Percentiles rank a stretch among this genome's conserved stretches.
These are phyloP conservation scores for Melanotaenia pygmaea DNA, from an alignment of 2,797 vertebrate genomes.

Conservation along the genomic window DNA sequence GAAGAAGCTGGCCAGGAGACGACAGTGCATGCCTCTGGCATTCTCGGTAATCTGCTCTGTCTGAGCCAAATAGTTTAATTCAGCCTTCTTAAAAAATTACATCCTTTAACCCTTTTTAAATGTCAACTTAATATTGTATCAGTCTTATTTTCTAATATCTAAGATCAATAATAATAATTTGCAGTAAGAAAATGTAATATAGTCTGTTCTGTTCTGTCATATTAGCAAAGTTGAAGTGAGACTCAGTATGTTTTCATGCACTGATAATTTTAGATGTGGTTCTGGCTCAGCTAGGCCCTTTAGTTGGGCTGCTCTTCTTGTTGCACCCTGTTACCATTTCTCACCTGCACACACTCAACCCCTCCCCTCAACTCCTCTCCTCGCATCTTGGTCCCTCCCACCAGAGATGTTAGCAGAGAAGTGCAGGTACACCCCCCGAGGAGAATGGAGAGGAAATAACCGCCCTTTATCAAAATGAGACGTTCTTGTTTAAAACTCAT, in stretches of 20 bases:
- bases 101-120: constrained; percentile 14
- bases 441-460: too few relatives aligned
- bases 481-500: too few relatives aligned
- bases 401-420: too few relatives aligned
- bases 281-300: too few relatives aligned
- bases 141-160: background rate
- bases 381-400: too few relatives aligned
- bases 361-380: too few relatives aligned
- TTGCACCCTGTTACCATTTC: too few relatives aligned
- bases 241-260: background rate
- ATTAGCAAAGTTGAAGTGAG: background rate
- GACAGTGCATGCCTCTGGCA: constrained; percentile 95
- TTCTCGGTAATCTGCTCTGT: constrained; percentile 90
- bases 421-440: too few relatives aligned
- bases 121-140: background rate
- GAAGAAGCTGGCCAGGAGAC: constrained; percentile 94
- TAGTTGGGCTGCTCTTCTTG: too few relatives aligned
- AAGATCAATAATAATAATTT: background rate
- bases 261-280: too few relatives aligned
- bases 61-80: constrained; percentile 8
- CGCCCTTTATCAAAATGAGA: too few relatives aligned
- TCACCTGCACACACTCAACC: too few relatives aligned
- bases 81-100: constrained; percentile 14
- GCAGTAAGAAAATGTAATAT: constrained; percentile 3
- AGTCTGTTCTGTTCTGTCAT: background rate